Conservation (phyloP, 2,797 vertebrate genomes). For the Bradypodion ventrale region DNA sequence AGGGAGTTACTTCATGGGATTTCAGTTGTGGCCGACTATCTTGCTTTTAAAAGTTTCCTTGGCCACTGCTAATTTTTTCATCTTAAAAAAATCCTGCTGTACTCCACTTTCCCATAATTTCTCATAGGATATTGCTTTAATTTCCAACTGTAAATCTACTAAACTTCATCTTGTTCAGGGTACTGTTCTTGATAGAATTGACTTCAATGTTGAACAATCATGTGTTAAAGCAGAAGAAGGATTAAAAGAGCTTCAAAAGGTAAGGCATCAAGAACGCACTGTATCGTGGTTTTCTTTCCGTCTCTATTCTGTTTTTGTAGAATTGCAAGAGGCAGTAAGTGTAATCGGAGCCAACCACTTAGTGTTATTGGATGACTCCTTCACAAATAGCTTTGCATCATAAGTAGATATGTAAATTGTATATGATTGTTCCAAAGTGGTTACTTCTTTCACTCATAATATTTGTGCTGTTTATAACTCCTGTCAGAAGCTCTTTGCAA, state of each 20-base stretch:
- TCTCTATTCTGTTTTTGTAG: not conserved
- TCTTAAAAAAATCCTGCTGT: not conserved
- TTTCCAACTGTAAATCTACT: not conserved
- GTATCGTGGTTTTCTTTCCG: not conserved
- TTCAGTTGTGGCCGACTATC: not conserved
- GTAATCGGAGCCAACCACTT: not conserved
- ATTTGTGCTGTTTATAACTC: not conserved
- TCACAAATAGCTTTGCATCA: not conserved
- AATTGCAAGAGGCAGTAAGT: not conserved
- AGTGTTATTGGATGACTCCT: not conserved
- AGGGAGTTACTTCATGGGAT: not conserved
- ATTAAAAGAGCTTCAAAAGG: conserved; percentile 95
- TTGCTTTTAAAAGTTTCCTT: not conserved
- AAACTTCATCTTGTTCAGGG: conserved; percentile 77
- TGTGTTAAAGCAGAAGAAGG: conserved; percentile 97
- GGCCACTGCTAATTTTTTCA: not conserved
- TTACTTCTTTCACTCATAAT: not conserved
- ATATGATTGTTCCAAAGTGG: not conserved
- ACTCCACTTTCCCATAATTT: not conserved
- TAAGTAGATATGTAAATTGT: not conserved
- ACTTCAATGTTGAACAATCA: conserved; percentile 96
- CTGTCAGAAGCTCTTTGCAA: not conserved
- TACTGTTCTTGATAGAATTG: conserved; percentile 96
- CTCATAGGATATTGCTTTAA: not conserved
- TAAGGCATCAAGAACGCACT: conserved; percentile 60